phyloP scores from a whole-genome alignment of 2,113 vertebrate genomes.

The Scolopax mira region DNA sequence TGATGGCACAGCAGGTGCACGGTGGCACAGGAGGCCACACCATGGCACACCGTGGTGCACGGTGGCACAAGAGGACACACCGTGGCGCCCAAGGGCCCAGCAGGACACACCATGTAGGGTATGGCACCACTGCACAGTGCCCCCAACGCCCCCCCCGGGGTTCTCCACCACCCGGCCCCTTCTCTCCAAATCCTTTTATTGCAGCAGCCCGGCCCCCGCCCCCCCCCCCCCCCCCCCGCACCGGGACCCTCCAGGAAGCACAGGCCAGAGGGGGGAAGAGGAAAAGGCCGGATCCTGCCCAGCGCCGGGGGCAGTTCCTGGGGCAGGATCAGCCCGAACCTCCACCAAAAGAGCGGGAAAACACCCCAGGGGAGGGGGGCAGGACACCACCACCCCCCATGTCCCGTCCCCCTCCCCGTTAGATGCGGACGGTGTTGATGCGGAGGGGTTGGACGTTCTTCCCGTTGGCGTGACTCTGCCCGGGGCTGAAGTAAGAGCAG shows the following conservation, averaged over 20 bases:
- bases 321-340: not conserved
- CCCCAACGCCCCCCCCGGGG: not conserved
- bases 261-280: not conserved
- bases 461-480: slow-evolving; percentile 96
- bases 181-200: slow-evolving; percentile 51
- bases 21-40: no score
- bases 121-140: not conserved
- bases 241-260: not conserved
- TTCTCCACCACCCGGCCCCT: slow-evolving; percentile 18
- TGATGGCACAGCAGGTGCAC: no score
- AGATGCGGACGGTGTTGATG: slow-evolving; percentile 96
- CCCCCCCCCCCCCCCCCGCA: no score
- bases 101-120: no score
- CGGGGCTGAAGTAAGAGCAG: slow-evolving; percentile 95
- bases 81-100: no score
- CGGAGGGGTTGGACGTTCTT: slow-evolving; percentile 96
- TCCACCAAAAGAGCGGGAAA: not conserved
- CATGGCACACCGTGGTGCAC: no score
- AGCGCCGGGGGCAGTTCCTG: not conserved
- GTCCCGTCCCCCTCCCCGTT: not conserved
- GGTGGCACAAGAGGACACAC: no score
- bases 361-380: accelerated
- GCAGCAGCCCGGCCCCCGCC: not conserved
- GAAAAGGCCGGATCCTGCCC: not conserved
- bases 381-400: not conserved